Base-by-base conservation (phyloP, 2,797 vertebrate genomes). In the Buceros bicornis region DNA sequence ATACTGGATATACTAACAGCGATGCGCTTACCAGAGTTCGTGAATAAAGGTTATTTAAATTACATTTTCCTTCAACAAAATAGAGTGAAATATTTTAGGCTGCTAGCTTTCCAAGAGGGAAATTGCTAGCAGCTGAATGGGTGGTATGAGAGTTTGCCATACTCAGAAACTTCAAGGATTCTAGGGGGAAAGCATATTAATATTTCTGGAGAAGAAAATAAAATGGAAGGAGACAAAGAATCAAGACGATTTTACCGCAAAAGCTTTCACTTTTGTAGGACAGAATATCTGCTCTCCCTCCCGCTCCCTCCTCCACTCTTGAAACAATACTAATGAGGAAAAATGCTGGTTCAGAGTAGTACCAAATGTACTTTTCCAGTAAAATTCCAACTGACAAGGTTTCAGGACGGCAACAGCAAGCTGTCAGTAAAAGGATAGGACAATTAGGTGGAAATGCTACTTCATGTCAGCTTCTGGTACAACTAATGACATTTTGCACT, bases 401-500 rank as follows among this genome's bases (percentile, higher is more conserved):
- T 97, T 93, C 40, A 1, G 91, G 88, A 96, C 94, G 89, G 89
- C 93, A 95, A 81, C 89, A 91, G 70, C 87, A 93, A 91, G 89
- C 94, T 96, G 96, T 93, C 96, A 95, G 94, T 82, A 92, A 92
- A 95, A 81, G 82, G 85, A 96, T 88, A 83, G 95, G 93, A 94
- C 95, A 95, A 96, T 96, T 95, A 95, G 66, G 91, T 82, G 43
- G 94, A 96, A 95, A 96, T 91, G 89, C 58, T 90, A 83, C 87
- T 94, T 95, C 92, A 60, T 94, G 93, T 96, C 96, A 97, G 87
- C 89, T 88, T 62, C 91, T 95, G 77, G 94, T 96, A 84, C 85
- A 96, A 83, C 91, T 96, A 96, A 96, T 90, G 96, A 95, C 95
- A 96, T 96, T 95, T 92, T 96, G 91, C 92, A 96, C 95, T 96